Evolutionary conservation across 2,113 vertebrate species (phyloP).

Genomic region (Speoplatyrhinus poulsoni): DNA sequence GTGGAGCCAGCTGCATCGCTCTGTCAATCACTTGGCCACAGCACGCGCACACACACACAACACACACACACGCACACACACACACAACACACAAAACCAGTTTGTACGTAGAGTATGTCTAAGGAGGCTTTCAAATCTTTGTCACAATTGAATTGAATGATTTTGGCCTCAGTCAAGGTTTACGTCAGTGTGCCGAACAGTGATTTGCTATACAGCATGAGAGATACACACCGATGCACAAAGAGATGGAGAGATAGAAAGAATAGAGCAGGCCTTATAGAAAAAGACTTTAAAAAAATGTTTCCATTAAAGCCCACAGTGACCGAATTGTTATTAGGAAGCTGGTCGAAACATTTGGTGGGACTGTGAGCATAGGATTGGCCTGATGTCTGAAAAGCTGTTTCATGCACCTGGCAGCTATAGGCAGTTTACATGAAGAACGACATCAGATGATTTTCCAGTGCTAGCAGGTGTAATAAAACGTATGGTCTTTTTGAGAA

Average conservation of each 20-base stretch:
- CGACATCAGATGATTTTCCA: too few species aligned
- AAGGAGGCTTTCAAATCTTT: constrained; percentile 22
- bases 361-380: too few species aligned
- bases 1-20: constrained; percentile 32
- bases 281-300: not conserved
- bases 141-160: constrained; percentile 16
- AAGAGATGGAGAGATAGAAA: not conserved
- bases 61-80: constrained; percentile 12
- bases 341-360: constrained; percentile 17
- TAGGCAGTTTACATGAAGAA: too few species aligned
- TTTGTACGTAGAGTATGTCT: not conserved
- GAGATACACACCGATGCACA: not conserved
- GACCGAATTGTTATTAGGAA: not conserved
- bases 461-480: too few species aligned
- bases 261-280: not conserved
- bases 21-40: constrained; percentile 17
- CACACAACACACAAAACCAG: not conserved
- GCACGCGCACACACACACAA: constrained; percentile 6
- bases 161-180: constrained; percentile 16
- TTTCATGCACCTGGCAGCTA: too few species aligned
- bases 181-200: constrained; percentile 4
- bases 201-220: constrained; percentile 3
- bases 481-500: too few species aligned
- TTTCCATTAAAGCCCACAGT: not conserved
- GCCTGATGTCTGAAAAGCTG: too few species aligned